Evolutionary conservation across 2,797 vertebrate species (phyloP), one percentile per base, ranked within the genome.

Genomic region (Steatocranus sp.): DNA sequence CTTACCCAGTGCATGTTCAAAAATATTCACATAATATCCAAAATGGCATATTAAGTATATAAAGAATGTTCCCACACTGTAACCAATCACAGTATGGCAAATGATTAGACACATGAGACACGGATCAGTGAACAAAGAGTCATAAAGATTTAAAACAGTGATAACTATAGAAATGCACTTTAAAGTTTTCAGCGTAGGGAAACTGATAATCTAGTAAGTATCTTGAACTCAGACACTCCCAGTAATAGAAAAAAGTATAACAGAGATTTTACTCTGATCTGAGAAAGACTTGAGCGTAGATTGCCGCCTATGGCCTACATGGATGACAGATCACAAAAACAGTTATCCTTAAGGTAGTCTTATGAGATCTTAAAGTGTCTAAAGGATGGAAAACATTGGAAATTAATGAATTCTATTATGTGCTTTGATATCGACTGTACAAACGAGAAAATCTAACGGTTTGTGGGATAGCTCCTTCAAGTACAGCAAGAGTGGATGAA

Each of bases 271-370:
- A 46, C 25, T 12, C 23, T 5, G 23, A 70, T 46, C 41, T 30
- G 66, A 27, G 66, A 11, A 30, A 27, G 1, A 27, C 23, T 43
- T 23, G 0, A 70, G 23, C 0, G 6, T 17, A 43, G 63, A 43
- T 43, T 43, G 23, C 20, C 0, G 0, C 43, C 38, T 68, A 25
- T 43, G 36, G 8, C 63, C 20, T 7, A 68, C 63, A 46, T 46
- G 66, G 23, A 46, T 18, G 66, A 70, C 38, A 46, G 38, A 70
- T 18, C 66, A 46, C 15, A 46, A 70, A 70, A 70, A 70, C 9
- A 27, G 6, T 27, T 7, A 18, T 27, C 15, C 46, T 27, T 70
- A 27, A 70, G 41, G 23, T 27, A 70, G 38, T 11, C 38, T 25
- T 46, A 18, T 70, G 23, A 25, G 38, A 46, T 27, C 2, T 8